Base-by-base conservation (phyloP, 1,140 invertebrate genomes). In the Heliothis virescens region DNA sequence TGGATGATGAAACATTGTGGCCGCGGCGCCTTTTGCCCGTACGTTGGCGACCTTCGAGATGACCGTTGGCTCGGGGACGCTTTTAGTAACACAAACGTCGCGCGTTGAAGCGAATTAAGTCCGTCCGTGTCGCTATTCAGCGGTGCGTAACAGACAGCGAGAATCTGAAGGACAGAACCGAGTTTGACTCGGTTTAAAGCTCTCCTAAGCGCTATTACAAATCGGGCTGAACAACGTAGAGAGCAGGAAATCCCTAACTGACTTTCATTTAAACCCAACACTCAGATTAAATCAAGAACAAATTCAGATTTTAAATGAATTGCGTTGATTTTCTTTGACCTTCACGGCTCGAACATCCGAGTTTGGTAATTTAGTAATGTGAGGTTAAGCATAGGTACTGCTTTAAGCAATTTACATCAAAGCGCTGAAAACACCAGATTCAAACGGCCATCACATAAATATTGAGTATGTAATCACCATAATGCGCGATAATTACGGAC, bases 11-110 rank as follows among this genome's bases (percentile, higher is more conserved):
- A 75, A 84, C 69, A 18, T 55, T 2, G 55, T 55, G 81, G 79
- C 83, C 83, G 80, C 79, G 79, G 65, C 50, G 78, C 67, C 72
- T 69, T 76, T 82, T 75, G 16, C 60, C 72, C 47, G 63, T 63
- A 69, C 21, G 47, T 48, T 34, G 50, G 29, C 16, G 65, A 72
- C 81, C 81, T 77, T 82, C 57, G 47, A 69, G 60, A 79, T 74
- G 80, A 50, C 71, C 78, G 72, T 71, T 77, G 81, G 48, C 53
- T 75, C n/a, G 57, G 59, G 18, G 26, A 29, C 60, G 26, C 18
- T 59, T 76, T 72, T 13, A 72, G 55, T 52, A 63, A 63, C 15
- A 26, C 21, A 29, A 15, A 48, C 10, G 48, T 41, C 50, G 63
- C 13, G 76, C n/a, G 60, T 52, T 55, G 63, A 12, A n/a, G 13